Conservation (phyloP, 2,888 invertebrate genomes). For the Ypsolopha scabrella region DNA sequence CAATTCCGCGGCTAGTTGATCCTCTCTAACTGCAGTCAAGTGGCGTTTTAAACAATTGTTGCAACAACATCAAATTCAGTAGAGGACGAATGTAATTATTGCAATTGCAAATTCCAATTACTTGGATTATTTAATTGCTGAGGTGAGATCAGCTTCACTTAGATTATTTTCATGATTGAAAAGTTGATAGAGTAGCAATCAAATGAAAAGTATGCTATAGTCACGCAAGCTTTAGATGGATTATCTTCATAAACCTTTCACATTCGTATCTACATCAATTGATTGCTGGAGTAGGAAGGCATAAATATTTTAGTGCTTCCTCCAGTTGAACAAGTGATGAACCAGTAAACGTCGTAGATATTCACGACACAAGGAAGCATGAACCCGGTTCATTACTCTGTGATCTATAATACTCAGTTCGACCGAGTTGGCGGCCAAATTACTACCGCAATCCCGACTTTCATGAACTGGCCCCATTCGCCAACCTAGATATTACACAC, state of each 20-base stretch:
- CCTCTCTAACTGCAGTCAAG: conserved; percentile 26
- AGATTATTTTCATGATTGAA: conserved; percentile 15
- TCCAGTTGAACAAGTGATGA: neutral
- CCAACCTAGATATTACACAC: neutral
- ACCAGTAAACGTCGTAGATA: neutral
- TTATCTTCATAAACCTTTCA: conserved; percentile 1
- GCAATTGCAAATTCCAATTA: conserved; percentile 8
- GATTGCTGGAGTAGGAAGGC: no score
- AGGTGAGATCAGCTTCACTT: conserved; percentile 30
- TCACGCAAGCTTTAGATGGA: neutral
- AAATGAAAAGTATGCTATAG: neutral
- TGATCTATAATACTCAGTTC: conserved; percentile 30
- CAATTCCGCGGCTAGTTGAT: conserved; percentile 40
- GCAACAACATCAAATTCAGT: conserved; percentile 32
- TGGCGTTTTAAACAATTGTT: conserved; percentile 32
- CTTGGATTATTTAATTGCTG: conserved; percentile 31
- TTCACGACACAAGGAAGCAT: conserved; percentile 17
- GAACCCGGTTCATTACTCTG: neutral
- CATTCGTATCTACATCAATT: neutral
- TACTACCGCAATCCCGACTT: conserved; percentile 30
- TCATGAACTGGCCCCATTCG: conserved; percentile 10
- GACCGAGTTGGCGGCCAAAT: conserved; percentile 48
- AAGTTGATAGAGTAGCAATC: no score
- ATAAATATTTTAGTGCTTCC: no score
- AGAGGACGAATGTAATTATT: conserved; percentile 40